Base-by-base conservation (phyloP, 2,888 invertebrate genomes). In the Busseola fusca region DNA sequence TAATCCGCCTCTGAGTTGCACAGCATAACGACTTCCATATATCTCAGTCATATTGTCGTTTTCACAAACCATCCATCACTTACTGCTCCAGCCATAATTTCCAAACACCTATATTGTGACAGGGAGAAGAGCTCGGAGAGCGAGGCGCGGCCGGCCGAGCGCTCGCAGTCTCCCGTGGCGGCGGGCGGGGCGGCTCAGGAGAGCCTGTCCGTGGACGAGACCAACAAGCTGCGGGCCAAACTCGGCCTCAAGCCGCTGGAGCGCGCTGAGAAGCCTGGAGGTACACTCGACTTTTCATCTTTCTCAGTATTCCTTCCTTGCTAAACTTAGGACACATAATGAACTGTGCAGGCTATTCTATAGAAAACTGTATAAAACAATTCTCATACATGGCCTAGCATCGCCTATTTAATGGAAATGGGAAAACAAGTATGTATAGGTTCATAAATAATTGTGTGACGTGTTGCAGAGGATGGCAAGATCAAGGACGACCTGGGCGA, bases 161-260 rank as follows among this genome's bases (percentile, higher is more conserved):
- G 72, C 25, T 87, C 86, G 56, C 87, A 91, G 60, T 91, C 92
- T 16, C 88, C 91, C 54, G 90, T 92, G 40, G 74, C 84, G 3
- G 68, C 73, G n/a, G 77, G 85, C 4, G 82, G 93, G 88, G 79
- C 92, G 88, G 89, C 96, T 92, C 87, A 97, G 96, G 86, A 93
- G 80, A 93, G 92, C 81, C 94, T 98, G 27, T 98, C 98, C 1
- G 96, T 98, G 63, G 97, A 97, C 67, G 98, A 98, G 86, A 98
- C 98, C 9, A 99, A 99, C 93, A 98, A 97, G 83, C 94, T 99
- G 18, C 96, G 99, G 87, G 98, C 98, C 2, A 99, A 99, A 91
- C 96, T 99, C 37, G 99, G 99, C 0, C 95, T 99, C 50, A 99
- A 99, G 89, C 99, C 99, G 0, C 94, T 99, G 6, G 98, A 99